Percentiles rank a stretch among this genome's conserved stretches.
These are phyloP conservation scores for Penaeus japonicus DNA, from an alignment of 1,140 invertebrate species.

Conservation along the genomic window DNA sequence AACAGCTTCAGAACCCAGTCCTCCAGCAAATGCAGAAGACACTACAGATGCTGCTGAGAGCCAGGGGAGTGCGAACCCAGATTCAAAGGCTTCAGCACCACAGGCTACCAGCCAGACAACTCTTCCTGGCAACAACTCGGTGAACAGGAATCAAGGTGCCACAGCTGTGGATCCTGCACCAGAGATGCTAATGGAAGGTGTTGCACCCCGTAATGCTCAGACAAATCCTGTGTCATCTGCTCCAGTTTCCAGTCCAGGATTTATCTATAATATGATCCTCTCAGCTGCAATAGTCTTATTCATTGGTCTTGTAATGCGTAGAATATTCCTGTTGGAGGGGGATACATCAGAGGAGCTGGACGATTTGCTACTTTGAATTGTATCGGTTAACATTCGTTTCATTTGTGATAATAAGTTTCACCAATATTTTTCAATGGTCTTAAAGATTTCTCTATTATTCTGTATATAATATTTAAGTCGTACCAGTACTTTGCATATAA, in stretches of 20 bases:
- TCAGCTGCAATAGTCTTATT: not conserved
- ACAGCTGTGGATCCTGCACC: not conserved
- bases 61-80: not conserved
- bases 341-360: not conserved
- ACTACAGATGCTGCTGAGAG: not conserved
- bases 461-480: not conserved
- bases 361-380: not conserved
- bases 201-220: not conserved
- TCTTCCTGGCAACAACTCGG: not conserved
- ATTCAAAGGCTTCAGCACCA: not conserved
- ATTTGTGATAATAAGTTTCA: not conserved
- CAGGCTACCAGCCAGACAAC: not conserved
- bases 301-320: not conserved
- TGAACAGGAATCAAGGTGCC: not conserved
- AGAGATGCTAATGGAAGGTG: not conserved
- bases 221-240: not conserved
- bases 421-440: not conserved
- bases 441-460: not conserved
- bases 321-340: not conserved
- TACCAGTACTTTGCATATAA: no score
- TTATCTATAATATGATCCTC: not conserved
- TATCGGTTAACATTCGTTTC: not conserved
- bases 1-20: no score
- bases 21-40: not conserved
- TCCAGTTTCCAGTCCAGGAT: not conserved